Percentiles rank a stretch among this genome's conserved stretches.
These are phyloP conservation scores for Florisuga fusca DNA, from an alignment of 2,797 vertebrate species.

Conservation along the genomic window DNA sequence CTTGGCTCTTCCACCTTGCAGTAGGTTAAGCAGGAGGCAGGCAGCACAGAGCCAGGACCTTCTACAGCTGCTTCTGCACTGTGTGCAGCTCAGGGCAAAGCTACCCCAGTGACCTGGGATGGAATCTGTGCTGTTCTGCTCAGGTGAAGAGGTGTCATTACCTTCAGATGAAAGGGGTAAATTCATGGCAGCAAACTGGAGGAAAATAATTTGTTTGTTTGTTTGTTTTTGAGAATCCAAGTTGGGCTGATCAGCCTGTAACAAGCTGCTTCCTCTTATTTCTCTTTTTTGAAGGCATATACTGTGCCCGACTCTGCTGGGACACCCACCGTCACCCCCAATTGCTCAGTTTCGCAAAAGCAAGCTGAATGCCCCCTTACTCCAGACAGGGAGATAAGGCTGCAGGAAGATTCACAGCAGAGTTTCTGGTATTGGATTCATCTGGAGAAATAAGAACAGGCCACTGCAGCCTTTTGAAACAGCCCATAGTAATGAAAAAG, in stretches of 20 bases:
- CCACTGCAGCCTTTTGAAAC: background rate
- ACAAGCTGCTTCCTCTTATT: no score
- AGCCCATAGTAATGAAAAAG: background rate
- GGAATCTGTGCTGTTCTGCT: background rate
- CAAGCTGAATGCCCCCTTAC: background rate
- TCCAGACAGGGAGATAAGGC: background rate
- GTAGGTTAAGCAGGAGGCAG: fast-evolving
- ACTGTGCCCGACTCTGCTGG: background rate
- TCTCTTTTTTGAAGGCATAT: background rate
- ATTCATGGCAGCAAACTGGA: fast-evolving
- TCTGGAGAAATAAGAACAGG: background rate
- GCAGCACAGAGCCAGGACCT: background rate
- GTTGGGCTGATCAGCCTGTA: background rate
- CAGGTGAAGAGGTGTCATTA: background rate
- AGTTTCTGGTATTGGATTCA: background rate
- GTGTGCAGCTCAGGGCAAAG: background rate
- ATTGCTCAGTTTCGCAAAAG: background rate
- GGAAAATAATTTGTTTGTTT: background rate
- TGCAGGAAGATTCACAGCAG: background rate
- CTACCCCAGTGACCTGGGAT: fast-evolving
- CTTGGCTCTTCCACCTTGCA: background rate
- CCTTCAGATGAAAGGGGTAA: background rate
- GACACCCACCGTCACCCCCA: background rate
- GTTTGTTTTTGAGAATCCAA: background rate
- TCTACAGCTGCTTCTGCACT: background rate